These are phyloP conservation scores for Raja brachyura DNA, from an alignment of 2,113 vertebrate species.

Conservation along the genomic window DNA sequence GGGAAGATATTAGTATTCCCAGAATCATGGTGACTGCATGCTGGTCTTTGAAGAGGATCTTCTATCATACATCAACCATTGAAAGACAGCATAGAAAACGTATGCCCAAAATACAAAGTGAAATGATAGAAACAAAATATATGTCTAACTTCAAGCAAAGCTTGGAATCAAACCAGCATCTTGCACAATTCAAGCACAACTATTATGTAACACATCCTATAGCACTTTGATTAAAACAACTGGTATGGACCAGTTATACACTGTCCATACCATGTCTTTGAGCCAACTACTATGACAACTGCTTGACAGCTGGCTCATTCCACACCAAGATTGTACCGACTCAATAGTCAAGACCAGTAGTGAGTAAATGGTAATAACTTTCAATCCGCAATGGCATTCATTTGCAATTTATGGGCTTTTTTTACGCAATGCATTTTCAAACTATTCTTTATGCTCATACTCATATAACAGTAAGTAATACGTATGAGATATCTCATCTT, in stretches of 20 bases:
- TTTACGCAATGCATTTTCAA: not conserved
- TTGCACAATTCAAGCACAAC: not conserved
- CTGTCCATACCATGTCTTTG: not conserved
- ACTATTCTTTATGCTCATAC: not conserved
- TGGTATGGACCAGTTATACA: not conserved
- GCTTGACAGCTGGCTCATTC: not conserved
- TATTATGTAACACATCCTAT: not conserved
- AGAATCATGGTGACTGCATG: no score
- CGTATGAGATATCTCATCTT: not conserved
- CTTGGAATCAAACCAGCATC: not conserved
- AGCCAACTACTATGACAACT: not conserved
- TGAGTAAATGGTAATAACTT: not conserved
- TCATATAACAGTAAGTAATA: not conserved
- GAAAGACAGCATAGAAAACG: not conserved
- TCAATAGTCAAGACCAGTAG: not conserved
- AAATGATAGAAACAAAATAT: not conserved
- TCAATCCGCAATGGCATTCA: not conserved
- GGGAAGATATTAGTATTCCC: no score
- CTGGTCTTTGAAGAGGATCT: no score
- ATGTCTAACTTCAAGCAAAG: not conserved
- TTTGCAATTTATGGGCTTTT: not conserved
- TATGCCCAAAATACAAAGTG: not conserved
- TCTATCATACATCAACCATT: no score
- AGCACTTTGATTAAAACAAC: not conserved
- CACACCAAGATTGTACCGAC: not conserved